phyloP scores from a whole-genome alignment of 2,888 invertebrate species.

The Volucella bombylans region DNA sequence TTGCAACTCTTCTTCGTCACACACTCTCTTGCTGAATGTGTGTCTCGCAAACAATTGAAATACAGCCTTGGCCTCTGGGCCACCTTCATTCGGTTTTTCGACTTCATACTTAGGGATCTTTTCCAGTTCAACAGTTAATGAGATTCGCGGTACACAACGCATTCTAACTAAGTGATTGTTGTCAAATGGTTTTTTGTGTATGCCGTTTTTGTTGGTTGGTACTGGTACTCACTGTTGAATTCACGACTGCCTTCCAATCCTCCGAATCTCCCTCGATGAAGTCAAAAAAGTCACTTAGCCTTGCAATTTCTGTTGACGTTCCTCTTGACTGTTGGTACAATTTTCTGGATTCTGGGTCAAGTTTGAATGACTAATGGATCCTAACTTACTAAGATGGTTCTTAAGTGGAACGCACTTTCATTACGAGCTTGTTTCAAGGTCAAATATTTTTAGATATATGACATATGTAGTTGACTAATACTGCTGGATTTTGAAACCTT shows the following conservation, averaged over 20 bases:
- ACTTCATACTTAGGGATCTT: too few species aligned
- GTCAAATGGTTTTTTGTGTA: too few species aligned
- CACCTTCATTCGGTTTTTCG: too few species aligned
- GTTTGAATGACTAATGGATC: conserved; percentile 27
- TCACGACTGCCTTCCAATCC: background rate
- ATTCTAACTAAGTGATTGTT: too few species aligned
- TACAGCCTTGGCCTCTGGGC: too few species aligned
- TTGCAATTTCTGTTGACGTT: conserved; percentile 34
- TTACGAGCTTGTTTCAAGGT: background rate
- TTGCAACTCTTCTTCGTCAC: too few species aligned
- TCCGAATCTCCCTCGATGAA: background rate
- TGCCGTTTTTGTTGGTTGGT: background rate
- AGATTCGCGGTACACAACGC: too few species aligned
- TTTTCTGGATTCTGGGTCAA: conserved; percentile 6
- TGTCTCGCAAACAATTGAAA: conserved; percentile 78
- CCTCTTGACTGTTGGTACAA: conserved; percentile 9
- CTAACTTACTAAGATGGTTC: background rate
- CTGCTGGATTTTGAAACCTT: too few species aligned
- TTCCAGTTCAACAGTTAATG: too few species aligned
- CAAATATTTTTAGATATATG: background rate
- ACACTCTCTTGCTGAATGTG: too few species aligned
- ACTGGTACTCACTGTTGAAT: too few species aligned
- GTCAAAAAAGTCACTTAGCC: conserved; percentile 17
- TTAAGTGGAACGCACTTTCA: conserved; percentile 6
- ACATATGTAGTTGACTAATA: too few species aligned